Percentiles rank a stretch among this genome's conserved stretches.
Evolutionary conservation across 2,797 vertebrate genomes (phyloP).

Genomic region (Xyrichtys novacula): DNA sequence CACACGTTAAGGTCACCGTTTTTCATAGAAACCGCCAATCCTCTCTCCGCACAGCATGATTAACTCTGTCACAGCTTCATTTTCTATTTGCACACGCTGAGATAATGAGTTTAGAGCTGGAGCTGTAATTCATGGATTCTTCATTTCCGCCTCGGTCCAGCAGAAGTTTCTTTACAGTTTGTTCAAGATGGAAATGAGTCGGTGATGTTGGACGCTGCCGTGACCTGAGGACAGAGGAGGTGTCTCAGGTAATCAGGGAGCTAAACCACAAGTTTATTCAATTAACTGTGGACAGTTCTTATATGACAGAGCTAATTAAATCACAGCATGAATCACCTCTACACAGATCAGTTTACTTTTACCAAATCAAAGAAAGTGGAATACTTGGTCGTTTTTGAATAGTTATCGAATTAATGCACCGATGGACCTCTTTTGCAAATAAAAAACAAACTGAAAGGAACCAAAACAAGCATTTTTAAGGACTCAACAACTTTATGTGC

Average conservation of each 20-base stretch:
- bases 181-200: conserved; percentile 34
- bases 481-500: too few species aligned
- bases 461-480: too few species aligned
- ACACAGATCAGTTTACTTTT: background rate
- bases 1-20: conserved; percentile 73
- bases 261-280: conserved; percentile 9
- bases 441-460: too few species aligned
- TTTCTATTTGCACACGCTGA: conserved; percentile 58
- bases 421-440: too few species aligned
- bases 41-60: conserved; percentile 54
- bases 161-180: conserved; percentile 28
- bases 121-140: conserved; percentile 65
- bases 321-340: conserved; percentile 11
- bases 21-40: conserved; percentile 67
- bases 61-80: conserved; percentile 75
- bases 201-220: conserved; percentile 14
- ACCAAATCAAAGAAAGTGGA: too few species aligned
- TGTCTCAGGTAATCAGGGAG: conserved; percentile 39
- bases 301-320: too few species aligned
- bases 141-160: conserved; percentile 45
- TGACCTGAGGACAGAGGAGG: conserved; percentile 44
- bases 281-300: conserved; percentile 1
- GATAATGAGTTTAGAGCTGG: conserved; percentile 77
- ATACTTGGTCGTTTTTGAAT: too few species aligned
- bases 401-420: too few species aligned